phyloP scores from a whole-genome alignment of 2,113 vertebrate species.

The Pycnonotus jocosus region DNA sequence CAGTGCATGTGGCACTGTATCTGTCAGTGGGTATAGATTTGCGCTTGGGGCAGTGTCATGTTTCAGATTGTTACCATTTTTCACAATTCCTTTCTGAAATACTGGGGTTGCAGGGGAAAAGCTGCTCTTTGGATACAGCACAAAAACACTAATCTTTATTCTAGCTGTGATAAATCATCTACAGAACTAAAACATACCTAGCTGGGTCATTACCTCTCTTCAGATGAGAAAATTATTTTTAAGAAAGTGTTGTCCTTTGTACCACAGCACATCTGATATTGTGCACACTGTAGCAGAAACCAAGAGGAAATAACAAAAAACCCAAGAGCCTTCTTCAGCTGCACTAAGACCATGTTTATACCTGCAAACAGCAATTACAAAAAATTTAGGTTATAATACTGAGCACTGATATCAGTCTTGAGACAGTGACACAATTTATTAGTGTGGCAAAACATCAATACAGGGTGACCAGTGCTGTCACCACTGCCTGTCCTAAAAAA shows the following conservation, averaged over 20 bases:
- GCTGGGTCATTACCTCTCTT: not conserved
- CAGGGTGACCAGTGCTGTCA: not conserved
- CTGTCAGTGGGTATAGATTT: not conserved
- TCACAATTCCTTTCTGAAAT: not conserved
- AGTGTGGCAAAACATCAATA: not conserved
- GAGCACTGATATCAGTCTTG: not conserved
- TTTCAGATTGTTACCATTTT: not conserved
- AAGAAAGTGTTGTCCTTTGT: not conserved
- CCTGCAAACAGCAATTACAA: not conserved
- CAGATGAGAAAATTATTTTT: not conserved
- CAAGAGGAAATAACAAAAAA: not conserved
- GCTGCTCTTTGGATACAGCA: not conserved
- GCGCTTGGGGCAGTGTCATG: not conserved
- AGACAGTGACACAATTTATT: not conserved
- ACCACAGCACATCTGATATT: not conserved
- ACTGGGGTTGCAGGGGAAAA: not conserved
- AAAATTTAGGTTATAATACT: not conserved
- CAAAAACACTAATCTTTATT: not conserved
- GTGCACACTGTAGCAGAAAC: not conserved
- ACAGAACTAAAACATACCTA: not conserved
- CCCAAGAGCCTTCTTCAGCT: accelerated
- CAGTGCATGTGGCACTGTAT: not conserved
- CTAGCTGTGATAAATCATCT: not conserved
- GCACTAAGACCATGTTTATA: not conserved
- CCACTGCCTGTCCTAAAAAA: not conserved